Base-by-base conservation (phyloP, 1,140 invertebrate genomes). In the Drosophila melanica region DNA sequence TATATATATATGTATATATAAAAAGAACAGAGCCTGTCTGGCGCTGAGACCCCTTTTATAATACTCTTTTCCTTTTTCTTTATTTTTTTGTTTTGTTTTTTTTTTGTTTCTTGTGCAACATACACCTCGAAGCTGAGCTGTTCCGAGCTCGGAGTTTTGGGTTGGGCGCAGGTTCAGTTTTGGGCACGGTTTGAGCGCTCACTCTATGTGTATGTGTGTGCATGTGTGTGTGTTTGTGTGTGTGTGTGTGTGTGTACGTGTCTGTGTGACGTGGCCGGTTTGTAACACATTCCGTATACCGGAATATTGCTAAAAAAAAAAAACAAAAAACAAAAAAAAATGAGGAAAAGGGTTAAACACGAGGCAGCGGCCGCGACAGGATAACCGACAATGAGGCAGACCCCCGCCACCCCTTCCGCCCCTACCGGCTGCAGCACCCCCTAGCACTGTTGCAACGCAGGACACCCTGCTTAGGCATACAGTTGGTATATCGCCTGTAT, bases 11-110 rank as follows among this genome's bases (percentile, higher is more conserved):
- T 39, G 12, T 47, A 6, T 23, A 10, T 53, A 79, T 50, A 81
- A 85, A 82, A 85, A 68, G 71, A 84, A 67, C 80, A 82, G 47
- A 54, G 70, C 64, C 79, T 69, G 79, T 82, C 79, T 79, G 79
- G 78, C 50, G 42, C 27, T 16, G 37, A 59, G 35, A 57, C 47
- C 55, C 54, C 44, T 66, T 66, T 35, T 65, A 35, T 18, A 27
- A 39, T 42, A 41, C 33, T 10, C 33, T 10, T 35, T 35, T 10
- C 33, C 9, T 35, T 35, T 35, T 35, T 35, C 33, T 48, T 54
- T 39, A 27, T 41, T 42, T 55, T 57, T 65, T 53, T 20, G 44
- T 45, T 27, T 77, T 45, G 33, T 41, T 42, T 55, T 57, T 58
- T 53, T 20, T 51, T 44, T 27, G 45, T 62, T 62, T 77, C 70